Evolutionary conservation across 2,888 invertebrate genomes (phyloP), one percentile per base, ranked within the genome.

Genomic region (Alentia gelatinosa): DNA sequence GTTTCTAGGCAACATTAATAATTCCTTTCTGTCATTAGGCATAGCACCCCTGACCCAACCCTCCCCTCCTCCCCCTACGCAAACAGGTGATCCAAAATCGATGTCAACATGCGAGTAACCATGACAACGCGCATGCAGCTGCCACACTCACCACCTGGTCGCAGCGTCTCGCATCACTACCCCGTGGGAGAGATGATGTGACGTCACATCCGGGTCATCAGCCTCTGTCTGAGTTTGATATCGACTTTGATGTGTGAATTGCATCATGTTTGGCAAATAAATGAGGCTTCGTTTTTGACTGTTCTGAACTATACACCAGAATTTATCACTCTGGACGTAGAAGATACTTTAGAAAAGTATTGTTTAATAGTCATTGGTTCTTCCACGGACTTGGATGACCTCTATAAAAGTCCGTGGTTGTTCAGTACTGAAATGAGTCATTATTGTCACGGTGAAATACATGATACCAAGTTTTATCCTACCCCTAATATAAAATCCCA

Each of bases 1-100:
- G 56, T 56, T n/a, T 56, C 56, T n/a, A n/a, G n/a, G 56, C 56
- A 56, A 56, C 56, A 56, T 56, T n/a, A 56, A 56, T 56, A 56
- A 56, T 56, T 56, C 56, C 56, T 56, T n/a, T 56, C 56, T n/a
- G n/a, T n/a, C n/a, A n/a, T n/a, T n/a, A n/a, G n/a, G n/a, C n/a
- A n/a, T n/a, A n/a, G 23, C 19, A 56, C 12, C 56, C 19, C 19
- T 19, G n/a, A 12, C 56, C 5, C 56, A 3, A n/a, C 56, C 56
- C 56, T 19, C 19, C 19, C 9, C 47, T 47, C 47, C 19, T n/a
- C n/a, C 56, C 12, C 56, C 56, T 1, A 56, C n/a, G 19, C n/a
- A 12, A 56, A 4, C 56, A 56, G 56, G 56, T 56, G 56, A 56
- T 56, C 56, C 47, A 7, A 42, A 7, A 56, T 56, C 5, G 56